These are phyloP conservation scores for Meliscaeva auricollis DNA, from an alignment of 2,888 invertebrate genomes.

Conservation along the genomic window DNA sequence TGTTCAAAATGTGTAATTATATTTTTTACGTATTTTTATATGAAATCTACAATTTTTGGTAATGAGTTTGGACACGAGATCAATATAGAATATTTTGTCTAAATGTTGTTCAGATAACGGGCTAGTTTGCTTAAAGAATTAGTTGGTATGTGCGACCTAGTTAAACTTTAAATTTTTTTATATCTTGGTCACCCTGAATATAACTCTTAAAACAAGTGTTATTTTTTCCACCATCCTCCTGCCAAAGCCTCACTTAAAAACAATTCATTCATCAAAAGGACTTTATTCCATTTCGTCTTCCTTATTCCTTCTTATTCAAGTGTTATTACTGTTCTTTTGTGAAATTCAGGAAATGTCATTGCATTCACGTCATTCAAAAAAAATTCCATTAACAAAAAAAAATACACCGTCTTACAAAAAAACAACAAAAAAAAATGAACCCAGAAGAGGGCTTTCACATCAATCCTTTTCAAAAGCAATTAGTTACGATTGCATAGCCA, in stretches of 20 bases:
- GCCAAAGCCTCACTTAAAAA: constrained; percentile 8
- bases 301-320: constrained; percentile 1
- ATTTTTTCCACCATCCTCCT: neutral
- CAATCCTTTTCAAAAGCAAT: constrained; percentile 72
- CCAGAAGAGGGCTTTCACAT: constrained; percentile 39
- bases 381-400: constrained; percentile 58
- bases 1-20: too few relatives aligned
- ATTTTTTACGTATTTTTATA: too few relatives aligned
- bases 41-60: too few relatives aligned
- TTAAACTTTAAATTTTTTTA: too few relatives aligned
- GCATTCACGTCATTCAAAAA: constrained; percentile 37
- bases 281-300: neutral
- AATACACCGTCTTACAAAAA: constrained; percentile 1
- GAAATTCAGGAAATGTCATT: constrained; percentile 46
- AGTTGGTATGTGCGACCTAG: too few relatives aligned
- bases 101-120: too few relatives aligned
- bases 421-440: neutral
- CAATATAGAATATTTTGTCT: too few relatives aligned
- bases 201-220: neutral
- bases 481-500: constrained; percentile 61
- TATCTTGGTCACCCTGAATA: too few relatives aligned
- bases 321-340: constrained; percentile 19
- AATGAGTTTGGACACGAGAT: too few relatives aligned
- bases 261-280: constrained; percentile 1
- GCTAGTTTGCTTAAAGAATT: too few relatives aligned